These are phyloP conservation scores for Drosophila fulvimacula DNA, from an alignment of 2,888 invertebrate species.

Conservation along the genomic window DNA sequence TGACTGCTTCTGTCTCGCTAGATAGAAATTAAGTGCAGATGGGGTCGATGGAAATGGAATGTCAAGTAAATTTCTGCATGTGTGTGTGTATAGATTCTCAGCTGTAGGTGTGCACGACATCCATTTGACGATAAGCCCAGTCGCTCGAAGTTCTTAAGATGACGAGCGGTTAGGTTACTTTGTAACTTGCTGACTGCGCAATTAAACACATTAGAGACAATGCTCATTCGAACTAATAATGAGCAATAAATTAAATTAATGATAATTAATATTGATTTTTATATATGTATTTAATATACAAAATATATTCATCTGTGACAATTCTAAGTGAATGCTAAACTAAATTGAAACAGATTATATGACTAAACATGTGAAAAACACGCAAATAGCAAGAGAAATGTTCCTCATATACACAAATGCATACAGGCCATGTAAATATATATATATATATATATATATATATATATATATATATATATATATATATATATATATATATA, in stretches of 20 bases:
- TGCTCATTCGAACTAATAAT: background rate
- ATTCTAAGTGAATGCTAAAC: background rate
- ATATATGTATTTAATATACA: too few relatives aligned
- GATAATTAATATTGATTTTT: conserved; percentile 1
- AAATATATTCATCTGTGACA: too few relatives aligned
- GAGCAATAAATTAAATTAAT: background rate
- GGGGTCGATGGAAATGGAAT: conserved; percentile 4
- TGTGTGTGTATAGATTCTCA: background rate
- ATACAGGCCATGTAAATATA: background rate
- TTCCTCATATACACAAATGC: background rate
- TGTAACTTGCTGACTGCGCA: conserved; percentile 29
- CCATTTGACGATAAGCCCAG: conserved; percentile 10
- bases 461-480: background rate
- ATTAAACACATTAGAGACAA: conserved; percentile 22
- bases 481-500: background rate
- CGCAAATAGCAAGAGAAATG: conserved; percentile 3
- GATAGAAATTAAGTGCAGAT: background rate
- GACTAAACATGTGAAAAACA: conserved; percentile 10
- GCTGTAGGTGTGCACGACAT: conserved; percentile 7
- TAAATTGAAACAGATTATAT: conserved; percentile 17
- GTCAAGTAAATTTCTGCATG: background rate
- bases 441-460: background rate
- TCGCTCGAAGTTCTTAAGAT: conserved; percentile 14
- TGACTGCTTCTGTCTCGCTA: conserved; percentile 23
- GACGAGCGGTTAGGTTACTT: background rate